A percentile compares a stretch with the other conserved stretches of the same genome.
These are phyloP conservation scores for Tolypeutes matacus DNA, from an alignment of 2,797 vertebrate genomes.

Conservation along the genomic window DNA sequence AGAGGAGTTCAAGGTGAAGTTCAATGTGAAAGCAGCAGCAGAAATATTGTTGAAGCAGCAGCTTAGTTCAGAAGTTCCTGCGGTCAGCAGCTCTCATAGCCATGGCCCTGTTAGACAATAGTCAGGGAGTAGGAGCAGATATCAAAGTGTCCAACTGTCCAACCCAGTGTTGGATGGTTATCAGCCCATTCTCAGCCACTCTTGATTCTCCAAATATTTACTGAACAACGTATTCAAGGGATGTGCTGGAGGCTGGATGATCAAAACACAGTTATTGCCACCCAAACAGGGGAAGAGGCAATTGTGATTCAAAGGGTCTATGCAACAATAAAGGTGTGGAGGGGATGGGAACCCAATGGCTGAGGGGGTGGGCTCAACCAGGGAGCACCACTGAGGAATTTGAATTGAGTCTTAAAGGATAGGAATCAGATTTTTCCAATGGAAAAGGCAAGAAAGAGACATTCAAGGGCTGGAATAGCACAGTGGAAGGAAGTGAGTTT, in stretches of 20 bases:
- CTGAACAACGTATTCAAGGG: not conserved
- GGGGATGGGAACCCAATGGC: too few species aligned
- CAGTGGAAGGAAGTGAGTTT: not conserved
- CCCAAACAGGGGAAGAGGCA: not conserved
- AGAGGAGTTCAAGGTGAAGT: not conserved
- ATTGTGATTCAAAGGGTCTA: not conserved
- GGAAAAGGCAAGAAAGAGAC: not conserved
- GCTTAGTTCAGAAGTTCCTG: not conserved
- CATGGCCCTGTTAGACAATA: fast-evolving
- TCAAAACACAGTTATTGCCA: too few species aligned
- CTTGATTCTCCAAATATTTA: not conserved
- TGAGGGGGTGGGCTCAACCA: not conserved
- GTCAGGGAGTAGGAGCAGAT: not conserved
- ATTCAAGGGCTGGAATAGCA: not conserved
- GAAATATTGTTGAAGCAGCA: not conserved
- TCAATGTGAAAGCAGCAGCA: not conserved
- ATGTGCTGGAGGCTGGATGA: not conserved
- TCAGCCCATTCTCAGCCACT: not conserved
- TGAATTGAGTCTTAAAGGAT: not conserved
- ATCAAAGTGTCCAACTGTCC: not conserved
- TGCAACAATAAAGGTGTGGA: not conserved
- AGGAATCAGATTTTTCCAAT: not conserved
- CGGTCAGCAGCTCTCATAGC: too few species aligned
- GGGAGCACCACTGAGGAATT: not conserved
- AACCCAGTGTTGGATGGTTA: not conserved